phyloP scores from a whole-genome alignment of 2,113 vertebrate genomes.

The Orcinus orca region DNA sequence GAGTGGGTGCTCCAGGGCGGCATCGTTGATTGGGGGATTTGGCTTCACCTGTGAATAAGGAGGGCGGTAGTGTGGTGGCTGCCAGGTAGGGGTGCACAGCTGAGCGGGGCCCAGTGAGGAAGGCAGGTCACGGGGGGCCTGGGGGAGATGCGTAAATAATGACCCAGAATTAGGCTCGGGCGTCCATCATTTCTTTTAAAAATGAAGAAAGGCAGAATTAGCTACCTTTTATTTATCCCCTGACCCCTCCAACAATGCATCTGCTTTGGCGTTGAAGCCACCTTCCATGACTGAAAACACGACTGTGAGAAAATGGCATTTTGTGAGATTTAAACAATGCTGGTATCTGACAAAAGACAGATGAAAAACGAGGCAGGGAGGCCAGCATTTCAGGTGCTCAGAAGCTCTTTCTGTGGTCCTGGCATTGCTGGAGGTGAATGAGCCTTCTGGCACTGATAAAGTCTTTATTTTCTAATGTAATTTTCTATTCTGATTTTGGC shows the following conservation, averaged over 20 bases:
- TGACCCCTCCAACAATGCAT: background rate
- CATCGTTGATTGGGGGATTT: background rate
- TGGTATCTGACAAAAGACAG: background rate
- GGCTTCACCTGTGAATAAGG: background rate
- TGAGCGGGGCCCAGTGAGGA: background rate
- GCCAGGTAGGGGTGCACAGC: too few relatives aligned
- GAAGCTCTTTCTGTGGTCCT: background rate
- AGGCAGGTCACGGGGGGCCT: background rate
- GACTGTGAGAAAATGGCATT: background rate
- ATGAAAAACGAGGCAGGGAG: background rate
- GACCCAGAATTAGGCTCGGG: background rate
- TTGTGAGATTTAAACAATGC: background rate
- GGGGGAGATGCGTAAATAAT: background rate
- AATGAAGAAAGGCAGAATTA: background rate
- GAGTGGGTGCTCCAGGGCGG: fast-evolving
- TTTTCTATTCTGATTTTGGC: background rate
- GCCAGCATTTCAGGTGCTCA: fast-evolving
- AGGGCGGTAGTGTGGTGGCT: too few relatives aligned
- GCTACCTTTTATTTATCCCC: background rate
- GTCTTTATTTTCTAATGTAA: background rate
- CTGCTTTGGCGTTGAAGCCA: background rate
- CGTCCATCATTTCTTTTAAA: background rate
- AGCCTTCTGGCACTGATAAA: background rate
- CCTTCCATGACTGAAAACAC: background rate
- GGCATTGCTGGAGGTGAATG: fast-evolving